These are phyloP conservation scores for Anseranas semipalmata DNA, from an alignment of 2,113 vertebrate species.

Conservation along the genomic window DNA sequence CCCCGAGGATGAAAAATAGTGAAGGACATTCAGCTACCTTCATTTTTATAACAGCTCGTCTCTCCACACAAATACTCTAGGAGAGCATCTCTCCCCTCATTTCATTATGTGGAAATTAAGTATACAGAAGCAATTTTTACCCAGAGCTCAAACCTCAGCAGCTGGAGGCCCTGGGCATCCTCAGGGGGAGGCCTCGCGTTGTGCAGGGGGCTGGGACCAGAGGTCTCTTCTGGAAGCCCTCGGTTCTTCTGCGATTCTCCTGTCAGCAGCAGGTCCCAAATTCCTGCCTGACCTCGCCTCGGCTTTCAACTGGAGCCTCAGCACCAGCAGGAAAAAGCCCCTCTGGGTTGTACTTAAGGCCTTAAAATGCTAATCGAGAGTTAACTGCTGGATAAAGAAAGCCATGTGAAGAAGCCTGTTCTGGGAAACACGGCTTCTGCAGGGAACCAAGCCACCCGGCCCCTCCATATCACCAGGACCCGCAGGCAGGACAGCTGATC, in stretches of 20 bases:
- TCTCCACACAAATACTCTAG: too few relatives aligned
- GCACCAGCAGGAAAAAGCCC: not conserved
- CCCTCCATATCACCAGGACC: too few relatives aligned
- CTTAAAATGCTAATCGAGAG: not conserved
- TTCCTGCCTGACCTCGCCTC: not conserved
- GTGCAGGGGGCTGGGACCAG: not conserved
- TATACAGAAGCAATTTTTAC: not conserved
- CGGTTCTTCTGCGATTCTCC: rapidly evolving
- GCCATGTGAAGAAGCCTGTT: not conserved
- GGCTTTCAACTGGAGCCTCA: not conserved
- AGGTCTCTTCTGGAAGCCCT: not conserved
- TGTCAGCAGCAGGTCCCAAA: not conserved
- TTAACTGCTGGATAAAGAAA: not conserved
- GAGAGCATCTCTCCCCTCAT: not conserved
- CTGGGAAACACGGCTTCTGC: not conserved
- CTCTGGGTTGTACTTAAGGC: not conserved
- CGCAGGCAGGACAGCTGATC: not conserved
- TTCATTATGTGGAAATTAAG: not conserved
- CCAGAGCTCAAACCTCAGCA: not conserved
- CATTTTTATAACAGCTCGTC: too few relatives aligned
- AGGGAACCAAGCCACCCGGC: not conserved
- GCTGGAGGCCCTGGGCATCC: not conserved
- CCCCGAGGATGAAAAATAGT: not conserved
- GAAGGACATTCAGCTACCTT: not conserved
- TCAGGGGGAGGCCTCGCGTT: rapidly evolving